A percentile compares a stretch with the other conserved stretches of the same genome.
Evolutionary conservation across 2,797 vertebrate species (phyloP).

Genomic region (Dromococcyx pavoninus): DNA sequence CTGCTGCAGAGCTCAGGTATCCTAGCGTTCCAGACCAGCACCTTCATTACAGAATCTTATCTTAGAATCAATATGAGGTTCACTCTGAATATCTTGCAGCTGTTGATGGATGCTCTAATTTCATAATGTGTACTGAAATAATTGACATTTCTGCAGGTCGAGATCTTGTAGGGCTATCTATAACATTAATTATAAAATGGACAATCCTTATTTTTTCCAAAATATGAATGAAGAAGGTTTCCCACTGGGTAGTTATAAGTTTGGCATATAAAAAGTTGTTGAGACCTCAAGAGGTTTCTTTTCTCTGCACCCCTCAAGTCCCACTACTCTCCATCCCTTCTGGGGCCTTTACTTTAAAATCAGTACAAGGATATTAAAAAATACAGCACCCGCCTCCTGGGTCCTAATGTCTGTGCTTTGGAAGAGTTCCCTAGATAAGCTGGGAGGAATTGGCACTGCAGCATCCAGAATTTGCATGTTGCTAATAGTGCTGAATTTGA

Average conservation of each 20-base stretch:
- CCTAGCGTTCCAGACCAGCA: neutral
- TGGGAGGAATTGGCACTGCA: neutral
- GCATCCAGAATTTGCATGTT: neutral
- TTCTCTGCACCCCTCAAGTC: neutral
- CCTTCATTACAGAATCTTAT: neutral
- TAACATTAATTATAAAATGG: neutral
- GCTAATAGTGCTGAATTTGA: neutral
- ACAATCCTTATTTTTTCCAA: neutral
- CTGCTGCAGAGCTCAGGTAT: neutral
- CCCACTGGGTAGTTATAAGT: neutral
- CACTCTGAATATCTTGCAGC: neutral
- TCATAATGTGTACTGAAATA: neutral
- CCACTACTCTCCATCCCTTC: neutral
- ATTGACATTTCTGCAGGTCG: neutral
- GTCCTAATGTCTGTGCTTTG: neutral
- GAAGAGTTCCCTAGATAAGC: neutral
- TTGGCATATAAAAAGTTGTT: rapidly evolving
- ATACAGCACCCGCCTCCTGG: neutral
- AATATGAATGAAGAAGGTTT: neutral
- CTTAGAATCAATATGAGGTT: neutral
- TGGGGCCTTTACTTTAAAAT: neutral
- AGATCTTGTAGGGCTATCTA: neutral
- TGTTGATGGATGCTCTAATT: neutral
- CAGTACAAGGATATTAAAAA: neutral
- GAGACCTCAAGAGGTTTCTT: neutral